phyloP scores from a whole-genome alignment of 2,797 vertebrate species.

The Kryptopterus vitreolus region DNA sequence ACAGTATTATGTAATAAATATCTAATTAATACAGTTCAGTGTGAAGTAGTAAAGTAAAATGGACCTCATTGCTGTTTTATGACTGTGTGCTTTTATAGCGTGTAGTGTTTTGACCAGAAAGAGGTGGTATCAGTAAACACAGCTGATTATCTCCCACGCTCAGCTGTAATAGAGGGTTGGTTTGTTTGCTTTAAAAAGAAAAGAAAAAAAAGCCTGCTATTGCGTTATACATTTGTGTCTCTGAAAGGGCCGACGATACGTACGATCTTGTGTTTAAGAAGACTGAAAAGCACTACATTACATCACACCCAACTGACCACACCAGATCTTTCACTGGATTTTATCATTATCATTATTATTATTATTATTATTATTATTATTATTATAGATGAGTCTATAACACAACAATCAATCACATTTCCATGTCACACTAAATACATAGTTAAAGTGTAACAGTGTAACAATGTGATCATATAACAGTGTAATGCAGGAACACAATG shows the following conservation, averaged over 20 bases:
- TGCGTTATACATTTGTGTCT: slow-evolving; percentile 28
- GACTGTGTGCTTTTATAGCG: background rate
- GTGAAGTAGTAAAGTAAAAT: background rate
- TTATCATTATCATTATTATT: background rate
- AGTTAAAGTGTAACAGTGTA: no score
- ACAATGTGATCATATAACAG: no score
- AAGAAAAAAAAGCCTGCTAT: slow-evolving; percentile 23
- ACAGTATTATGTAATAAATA: background rate
- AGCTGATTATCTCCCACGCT: slow-evolving; percentile 43
- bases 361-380: background rate
- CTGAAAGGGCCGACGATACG: slow-evolving; percentile 6
- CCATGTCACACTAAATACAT: no score
- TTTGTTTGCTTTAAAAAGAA: slow-evolving; percentile 50
- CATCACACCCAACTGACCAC: background rate
- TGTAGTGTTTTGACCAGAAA: slow-evolving; percentile 3
- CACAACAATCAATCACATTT: background rate
- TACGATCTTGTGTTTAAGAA: background rate
- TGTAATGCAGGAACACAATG: no score
- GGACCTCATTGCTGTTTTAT: background rate
- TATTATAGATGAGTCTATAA: background rate
- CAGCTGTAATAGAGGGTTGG: slow-evolving; percentile 56
- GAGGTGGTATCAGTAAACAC: slow-evolving; percentile 43
- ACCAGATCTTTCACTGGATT: background rate
- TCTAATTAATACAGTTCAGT: background rate
- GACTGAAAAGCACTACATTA: background rate